Conservation (phyloP, 2,797 vertebrate species). For the Gorsachius magnificus region DNA sequence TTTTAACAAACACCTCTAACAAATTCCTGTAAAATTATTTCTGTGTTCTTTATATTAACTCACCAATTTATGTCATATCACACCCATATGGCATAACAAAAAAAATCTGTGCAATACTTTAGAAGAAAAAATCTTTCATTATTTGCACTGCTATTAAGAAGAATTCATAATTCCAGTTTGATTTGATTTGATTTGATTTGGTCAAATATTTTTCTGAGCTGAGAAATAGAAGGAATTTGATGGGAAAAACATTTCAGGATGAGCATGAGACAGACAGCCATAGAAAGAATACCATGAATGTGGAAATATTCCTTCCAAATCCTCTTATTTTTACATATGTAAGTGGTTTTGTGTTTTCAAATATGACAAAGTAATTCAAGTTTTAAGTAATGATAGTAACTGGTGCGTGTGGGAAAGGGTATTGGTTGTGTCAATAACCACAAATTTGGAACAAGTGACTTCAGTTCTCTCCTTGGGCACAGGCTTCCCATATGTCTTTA, state of each 20-base stretch:
- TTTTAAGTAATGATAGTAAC: neutral
- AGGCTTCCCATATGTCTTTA: neutral
- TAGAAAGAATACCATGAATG: neutral
- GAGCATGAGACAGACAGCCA: neutral
- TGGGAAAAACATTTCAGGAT: neutral
- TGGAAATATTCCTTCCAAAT: neutral
- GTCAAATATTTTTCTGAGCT: neutral
- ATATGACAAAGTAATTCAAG: neutral
- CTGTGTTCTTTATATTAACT: neutral
- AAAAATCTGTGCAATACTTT: neutral
- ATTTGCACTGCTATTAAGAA: neutral
- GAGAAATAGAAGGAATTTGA: neutral
- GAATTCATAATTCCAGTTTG: neutral
- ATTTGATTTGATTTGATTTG: neutral
- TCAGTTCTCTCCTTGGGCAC: neutral
- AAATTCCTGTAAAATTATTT: neutral
- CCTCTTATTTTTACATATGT: neutral
- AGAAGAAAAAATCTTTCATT: neutral
- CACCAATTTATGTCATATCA: neutral
- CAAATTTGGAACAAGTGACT: neutral
- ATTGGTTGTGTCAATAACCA: neutral
- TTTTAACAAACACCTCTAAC: neutral
- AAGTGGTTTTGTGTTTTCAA: neutral
- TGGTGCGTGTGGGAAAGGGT: accelerated
- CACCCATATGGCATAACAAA: neutral